A percentile compares a stretch with the other conserved stretches of the same genome.
These are phyloP conservation scores for Dicerorhinus sumatrensis DNA, from an alignment of 2,113 vertebrate genomes.

Conservation along the genomic window DNA sequence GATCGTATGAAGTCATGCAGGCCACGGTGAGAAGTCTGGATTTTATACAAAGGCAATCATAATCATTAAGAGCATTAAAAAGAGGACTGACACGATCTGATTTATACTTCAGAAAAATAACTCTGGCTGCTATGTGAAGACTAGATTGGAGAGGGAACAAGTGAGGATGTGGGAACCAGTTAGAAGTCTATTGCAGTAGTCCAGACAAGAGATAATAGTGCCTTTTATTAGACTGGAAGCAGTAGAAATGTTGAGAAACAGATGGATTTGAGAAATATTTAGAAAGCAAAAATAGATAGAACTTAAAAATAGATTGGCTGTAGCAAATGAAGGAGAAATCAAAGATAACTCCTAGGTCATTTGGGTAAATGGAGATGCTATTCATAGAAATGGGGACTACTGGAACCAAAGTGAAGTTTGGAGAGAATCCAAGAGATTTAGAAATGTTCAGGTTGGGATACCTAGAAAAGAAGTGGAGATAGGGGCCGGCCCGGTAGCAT, in stretches of 20 bases:
- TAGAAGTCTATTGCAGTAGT: not conserved
- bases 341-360: not conserved
- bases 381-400: not conserved
- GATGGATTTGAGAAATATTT: not conserved
- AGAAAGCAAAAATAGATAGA: not conserved
- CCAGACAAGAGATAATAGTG: not conserved
- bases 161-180: not conserved
- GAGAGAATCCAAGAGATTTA: not conserved
- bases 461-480: not conserved
- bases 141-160: not conserved
- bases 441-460: not conserved
- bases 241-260: not conserved
- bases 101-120: not conserved
- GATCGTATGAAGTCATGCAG: not conserved
- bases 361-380: not conserved
- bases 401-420: not conserved
- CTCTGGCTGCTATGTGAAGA: not conserved
- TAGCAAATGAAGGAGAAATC: not conserved
- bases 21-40: not conserved
- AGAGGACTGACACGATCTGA: not conserved
- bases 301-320: not conserved
- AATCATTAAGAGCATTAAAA: not conserved
- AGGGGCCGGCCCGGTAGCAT: too few species aligned
- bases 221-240: not conserved
- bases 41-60: not conserved